phyloP scores from a whole-genome alignment of 1,140 invertebrate species.

The Trichonephila clavata region DNA sequence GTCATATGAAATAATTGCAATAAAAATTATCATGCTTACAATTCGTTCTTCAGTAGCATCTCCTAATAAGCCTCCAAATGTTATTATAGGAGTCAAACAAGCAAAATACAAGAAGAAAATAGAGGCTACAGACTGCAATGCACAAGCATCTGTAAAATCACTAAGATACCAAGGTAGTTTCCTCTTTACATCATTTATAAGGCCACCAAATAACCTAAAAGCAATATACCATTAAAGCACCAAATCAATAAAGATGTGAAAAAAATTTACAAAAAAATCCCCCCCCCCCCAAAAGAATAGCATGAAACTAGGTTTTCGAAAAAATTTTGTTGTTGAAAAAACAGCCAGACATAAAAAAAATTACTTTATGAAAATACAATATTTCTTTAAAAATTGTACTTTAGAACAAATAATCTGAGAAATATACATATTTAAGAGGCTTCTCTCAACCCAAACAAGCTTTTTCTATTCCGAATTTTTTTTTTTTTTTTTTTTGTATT shows the following conservation, averaged over 20 bases:
- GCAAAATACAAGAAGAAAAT: conserved; percentile 99
- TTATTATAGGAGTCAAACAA: conserved; percentile 98
- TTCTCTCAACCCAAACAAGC: no score
- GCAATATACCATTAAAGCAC: neutral
- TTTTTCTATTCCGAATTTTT: no score
- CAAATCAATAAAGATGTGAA: neutral
- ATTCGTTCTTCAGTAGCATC: conserved; percentile 97
- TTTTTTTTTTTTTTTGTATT: no score
- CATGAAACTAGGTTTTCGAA: neutral
- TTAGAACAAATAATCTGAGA: no score
- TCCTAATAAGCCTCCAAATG: conserved; percentile 96
- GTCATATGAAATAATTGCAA: neutral
- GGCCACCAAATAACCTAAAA: conserved; percentile 90
- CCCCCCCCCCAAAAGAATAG: no score
- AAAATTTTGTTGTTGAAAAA: neutral
- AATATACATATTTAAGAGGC: no score
- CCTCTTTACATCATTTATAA: conserved; percentile 96
- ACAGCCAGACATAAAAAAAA: no score
- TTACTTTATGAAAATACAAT: no score
- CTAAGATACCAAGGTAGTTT: conserved; percentile 90
- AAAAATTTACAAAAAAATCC: no score
- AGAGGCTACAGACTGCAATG: conserved; percentile 96
- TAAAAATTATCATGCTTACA: conserved; percentile 81
- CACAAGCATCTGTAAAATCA: conserved; percentile 91
- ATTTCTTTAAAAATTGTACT: no score